Conservation (phyloP, 35 echinoderm and acorn worm genomes). For the Amphiura filiformis region DNA sequence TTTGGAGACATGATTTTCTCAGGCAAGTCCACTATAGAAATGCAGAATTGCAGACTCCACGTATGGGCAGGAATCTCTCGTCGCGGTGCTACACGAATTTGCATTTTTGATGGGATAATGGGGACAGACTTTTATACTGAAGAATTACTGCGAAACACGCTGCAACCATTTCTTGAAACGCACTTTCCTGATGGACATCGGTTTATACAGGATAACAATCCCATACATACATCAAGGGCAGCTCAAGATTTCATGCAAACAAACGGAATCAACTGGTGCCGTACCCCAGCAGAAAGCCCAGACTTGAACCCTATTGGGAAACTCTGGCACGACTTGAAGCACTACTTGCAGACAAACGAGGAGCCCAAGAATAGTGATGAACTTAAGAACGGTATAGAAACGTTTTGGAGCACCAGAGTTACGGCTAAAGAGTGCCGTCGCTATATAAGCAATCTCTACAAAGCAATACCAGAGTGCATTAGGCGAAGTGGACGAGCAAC, state of each 20-base stretch:
- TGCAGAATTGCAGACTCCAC: conserved; percentile 44
- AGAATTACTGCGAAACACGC: neutral
- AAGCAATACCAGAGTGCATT: conserved; percentile 45
- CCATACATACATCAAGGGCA: too few relatives aligned
- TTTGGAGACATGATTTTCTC: conserved; percentile 66
- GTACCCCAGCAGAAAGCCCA: too few relatives aligned
- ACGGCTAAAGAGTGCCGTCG: conserved; percentile 8
- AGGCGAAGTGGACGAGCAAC: conserved; percentile 27
- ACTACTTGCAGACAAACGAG: too few relatives aligned
- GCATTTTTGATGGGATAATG: conserved; percentile 36
- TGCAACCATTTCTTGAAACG: conserved; percentile 28
- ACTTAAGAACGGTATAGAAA: too few relatives aligned
- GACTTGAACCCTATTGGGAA: too few relatives aligned
- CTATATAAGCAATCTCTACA: conserved; percentile 44
- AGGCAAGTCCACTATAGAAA: conserved; percentile 47
- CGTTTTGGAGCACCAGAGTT: conserved; percentile 17
- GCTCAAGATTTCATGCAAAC: too few relatives aligned
- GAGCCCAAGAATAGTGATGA: too few relatives aligned
- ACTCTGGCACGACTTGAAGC: too few relatives aligned
- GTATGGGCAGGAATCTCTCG: conserved; percentile 35
- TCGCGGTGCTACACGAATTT: neutral
- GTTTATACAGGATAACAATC: too few relatives aligned
- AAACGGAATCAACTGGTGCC: too few relatives aligned
- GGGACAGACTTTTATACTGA: neutral
- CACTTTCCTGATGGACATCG: conserved; percentile 10